Conservation (phyloP, 2,113 vertebrate species). For the Perca fluviatilis region DNA sequence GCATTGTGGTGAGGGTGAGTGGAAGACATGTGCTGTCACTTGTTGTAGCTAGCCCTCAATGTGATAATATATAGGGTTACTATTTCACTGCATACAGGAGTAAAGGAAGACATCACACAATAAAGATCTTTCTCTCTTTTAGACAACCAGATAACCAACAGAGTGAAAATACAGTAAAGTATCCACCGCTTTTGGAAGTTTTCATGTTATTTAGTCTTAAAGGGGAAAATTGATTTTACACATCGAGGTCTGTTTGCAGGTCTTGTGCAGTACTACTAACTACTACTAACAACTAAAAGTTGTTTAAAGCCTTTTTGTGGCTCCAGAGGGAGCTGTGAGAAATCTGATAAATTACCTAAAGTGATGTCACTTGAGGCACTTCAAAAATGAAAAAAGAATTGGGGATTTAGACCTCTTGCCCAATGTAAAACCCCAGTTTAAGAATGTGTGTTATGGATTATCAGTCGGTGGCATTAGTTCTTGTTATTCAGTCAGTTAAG, state of each 20-base stretch:
- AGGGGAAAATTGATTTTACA: slow-evolving; percentile 5
- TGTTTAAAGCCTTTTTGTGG: not conserved
- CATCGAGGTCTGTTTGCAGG: not conserved
- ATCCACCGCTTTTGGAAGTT: not conserved
- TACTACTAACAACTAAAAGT: not conserved
- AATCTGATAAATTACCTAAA: not conserved
- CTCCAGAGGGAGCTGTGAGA: not conserved
- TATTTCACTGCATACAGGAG: not conserved
- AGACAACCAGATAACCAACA: not conserved
- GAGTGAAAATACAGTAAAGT: not conserved
- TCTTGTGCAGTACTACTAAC: not conserved
- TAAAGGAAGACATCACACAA: not conserved
- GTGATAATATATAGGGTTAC: slow-evolving; percentile 4
- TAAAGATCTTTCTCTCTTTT: fast-evolving
- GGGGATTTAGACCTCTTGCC: not conserved
- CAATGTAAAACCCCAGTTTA: no score
- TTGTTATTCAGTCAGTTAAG: not conserved
- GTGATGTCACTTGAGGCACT: not conserved
- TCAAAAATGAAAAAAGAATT: no score
- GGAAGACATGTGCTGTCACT: not conserved
- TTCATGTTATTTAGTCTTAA: not conserved
- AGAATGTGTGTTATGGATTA: not conserved
- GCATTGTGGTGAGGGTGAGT: not conserved
- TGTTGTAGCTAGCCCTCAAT: not conserved
- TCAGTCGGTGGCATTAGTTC: not conserved